Percentiles rank a stretch among this genome's conserved stretches.
These are phyloP conservation scores for Ornithoptera alexandrae DNA, from an alignment of 2,888 invertebrate species.

Conservation along the genomic window DNA sequence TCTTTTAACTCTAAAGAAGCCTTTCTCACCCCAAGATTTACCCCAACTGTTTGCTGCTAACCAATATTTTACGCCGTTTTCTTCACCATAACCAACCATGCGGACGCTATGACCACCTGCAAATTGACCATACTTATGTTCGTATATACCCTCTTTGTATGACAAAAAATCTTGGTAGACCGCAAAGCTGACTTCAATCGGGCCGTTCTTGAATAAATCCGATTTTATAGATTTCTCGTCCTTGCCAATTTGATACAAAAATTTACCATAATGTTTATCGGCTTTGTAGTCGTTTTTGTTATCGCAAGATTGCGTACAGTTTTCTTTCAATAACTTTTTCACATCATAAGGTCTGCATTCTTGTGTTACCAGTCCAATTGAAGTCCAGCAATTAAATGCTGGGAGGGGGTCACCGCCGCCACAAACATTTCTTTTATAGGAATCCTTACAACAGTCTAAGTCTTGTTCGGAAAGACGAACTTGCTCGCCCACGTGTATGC, in stretches of 20 bases:
- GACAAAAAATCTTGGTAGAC: slow-evolving; percentile 87
- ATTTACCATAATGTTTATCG: slow-evolving; percentile 85
- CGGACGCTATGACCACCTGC: slow-evolving; percentile 89
- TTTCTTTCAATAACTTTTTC: slow-evolving; percentile 82
- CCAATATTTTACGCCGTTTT: slow-evolving; percentile 86
- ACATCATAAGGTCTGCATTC: slow-evolving; percentile 90
- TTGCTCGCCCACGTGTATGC: slow-evolving; percentile 84
- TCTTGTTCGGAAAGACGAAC: slow-evolving; percentile 84
- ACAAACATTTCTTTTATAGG: slow-evolving; percentile 83
- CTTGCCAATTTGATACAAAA: slow-evolving; percentile 69
- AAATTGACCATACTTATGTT: slow-evolving; percentile 81
- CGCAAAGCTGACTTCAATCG: slow-evolving; percentile 88
- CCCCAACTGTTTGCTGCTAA: slow-evolving; percentile 92
- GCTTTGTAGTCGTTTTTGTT: slow-evolving; percentile 80
- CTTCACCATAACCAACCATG: slow-evolving; percentile 89
- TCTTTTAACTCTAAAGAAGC: slow-evolving; percentile 54
- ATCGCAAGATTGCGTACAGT: slow-evolving; percentile 82
- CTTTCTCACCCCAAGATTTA: slow-evolving; percentile 88
- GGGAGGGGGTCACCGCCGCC: slow-evolving; percentile 84
- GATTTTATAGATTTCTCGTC: slow-evolving; percentile 50
- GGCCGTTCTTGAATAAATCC: slow-evolving; percentile 88
- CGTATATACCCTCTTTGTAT: slow-evolving; percentile 84
- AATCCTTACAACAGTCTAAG: slow-evolving; percentile 67
- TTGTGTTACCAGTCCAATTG: slow-evolving; percentile 87
- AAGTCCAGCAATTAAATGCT: slow-evolving; percentile 89